A percentile compares a stretch with the other conserved stretches of the same genome.
Conservation (phyloP, 2,113 vertebrate genomes). For the Galbula dea region DNA sequence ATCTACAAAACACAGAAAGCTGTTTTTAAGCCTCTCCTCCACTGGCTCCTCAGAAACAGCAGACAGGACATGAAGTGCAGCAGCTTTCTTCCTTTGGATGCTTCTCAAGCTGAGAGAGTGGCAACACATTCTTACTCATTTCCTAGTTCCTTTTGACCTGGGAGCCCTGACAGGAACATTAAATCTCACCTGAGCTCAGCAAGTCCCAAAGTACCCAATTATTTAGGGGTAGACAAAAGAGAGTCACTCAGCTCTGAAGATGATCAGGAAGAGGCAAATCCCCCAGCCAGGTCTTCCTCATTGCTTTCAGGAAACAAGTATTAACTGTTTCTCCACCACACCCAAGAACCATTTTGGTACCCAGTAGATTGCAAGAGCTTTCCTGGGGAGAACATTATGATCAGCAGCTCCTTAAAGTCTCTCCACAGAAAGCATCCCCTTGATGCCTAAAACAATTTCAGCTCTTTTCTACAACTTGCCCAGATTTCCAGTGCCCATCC, state of each 20-base stretch:
- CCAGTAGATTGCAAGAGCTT: background rate
- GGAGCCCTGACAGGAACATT: background rate
- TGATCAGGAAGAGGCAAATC: background rate
- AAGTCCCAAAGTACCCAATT: rapidly evolving
- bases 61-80: rapidly evolving
- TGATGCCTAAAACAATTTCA: background rate
- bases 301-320: background rate
- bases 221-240: background rate
- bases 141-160: background rate
- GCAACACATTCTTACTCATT: rapidly evolving
- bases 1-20: background rate
- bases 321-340: background rate
- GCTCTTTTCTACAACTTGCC: background rate
- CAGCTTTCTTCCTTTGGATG: background rate
- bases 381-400: background rate
- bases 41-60: background rate
- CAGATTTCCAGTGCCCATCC: rapidly evolving
- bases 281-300: background rate
- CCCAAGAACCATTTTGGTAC: background rate
- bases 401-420: background rate
- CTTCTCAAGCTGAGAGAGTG: too few relatives aligned
- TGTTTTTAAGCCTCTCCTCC: background rate
- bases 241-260: background rate
- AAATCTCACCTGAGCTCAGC: background rate
- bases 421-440: background rate